Conservation (phyloP, 2,113 vertebrate genomes). For the Xiphorhynchus elegans region DNA sequence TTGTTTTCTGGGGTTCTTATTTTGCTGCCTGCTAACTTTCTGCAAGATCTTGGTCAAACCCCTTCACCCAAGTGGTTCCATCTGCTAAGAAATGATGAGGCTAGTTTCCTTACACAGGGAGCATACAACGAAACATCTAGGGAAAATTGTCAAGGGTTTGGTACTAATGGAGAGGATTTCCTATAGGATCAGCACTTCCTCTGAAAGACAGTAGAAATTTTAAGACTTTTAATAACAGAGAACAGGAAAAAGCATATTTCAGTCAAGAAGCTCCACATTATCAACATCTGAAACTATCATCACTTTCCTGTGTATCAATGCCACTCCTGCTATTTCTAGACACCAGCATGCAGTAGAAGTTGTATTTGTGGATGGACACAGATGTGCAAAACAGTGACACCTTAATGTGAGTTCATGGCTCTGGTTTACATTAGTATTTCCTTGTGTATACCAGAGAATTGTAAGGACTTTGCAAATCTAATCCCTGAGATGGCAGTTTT, state of each 20-base stretch:
- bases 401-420: not conserved
- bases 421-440: not conserved
- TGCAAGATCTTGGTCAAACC: not conserved
- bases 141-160: not conserved
- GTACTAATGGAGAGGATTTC: not conserved
- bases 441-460: not conserved
- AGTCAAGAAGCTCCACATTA: not conserved
- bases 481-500: not conserved
- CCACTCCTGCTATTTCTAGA: not conserved
- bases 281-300: not conserved
- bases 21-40: not conserved
- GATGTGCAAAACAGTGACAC: not conserved
- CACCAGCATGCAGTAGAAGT: not conserved
- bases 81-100: not conserved
- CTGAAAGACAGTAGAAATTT: not conserved
- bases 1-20: not conserved
- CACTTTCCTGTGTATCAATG: not conserved
- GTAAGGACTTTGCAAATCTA: not conserved
- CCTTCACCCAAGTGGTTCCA: not conserved
- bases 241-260: not conserved
- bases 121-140: not conserved
- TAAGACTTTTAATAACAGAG: not conserved
- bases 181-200: not conserved
- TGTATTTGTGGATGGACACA: not conserved
- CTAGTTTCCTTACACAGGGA: not conserved